Base-by-base conservation (phyloP, 2,797 vertebrate species). In the Knipowitschia caucasica region DNA sequence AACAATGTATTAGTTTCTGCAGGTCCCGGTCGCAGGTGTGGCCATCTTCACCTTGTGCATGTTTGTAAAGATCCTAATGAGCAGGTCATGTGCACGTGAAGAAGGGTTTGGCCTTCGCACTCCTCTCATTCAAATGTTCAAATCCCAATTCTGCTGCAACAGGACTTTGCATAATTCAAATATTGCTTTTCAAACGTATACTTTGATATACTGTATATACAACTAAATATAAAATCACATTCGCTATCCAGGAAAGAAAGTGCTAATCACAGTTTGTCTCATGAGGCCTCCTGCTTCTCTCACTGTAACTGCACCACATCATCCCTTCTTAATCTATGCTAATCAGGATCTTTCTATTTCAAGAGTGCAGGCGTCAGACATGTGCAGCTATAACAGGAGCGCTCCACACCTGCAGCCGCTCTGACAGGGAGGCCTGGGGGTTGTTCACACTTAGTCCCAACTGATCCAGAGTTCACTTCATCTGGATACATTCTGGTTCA, bases 41-140 rank as follows among this genome's bases (percentile, higher is more conserved):
- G n/a, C n/a, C n/a, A n/a, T n/a, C n/a, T n/a, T n/a, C n/a, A n/a
- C n/a, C n/a, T n/a, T n/a, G n/a, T n/a, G n/a, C n/a, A n/a, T n/a
- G n/a, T n/a, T n/a, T n/a, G n/a, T 56, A 59, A 67, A 50, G 50
- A 39, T 10, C 43, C 36, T 45, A 34, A 24, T 64, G 15, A 20
- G 47, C 35, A 75, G 0, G 11, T 6, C 53, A 14, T 12, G 40
- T 38, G 34, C 50, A 29, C n/a, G n/a, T 26, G 33, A 42, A 55
- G 7, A 29, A 52, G 51, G 49, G 39, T 6, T 26, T 34, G 59
- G 38, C 47, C 50, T 43, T 50, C 24, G 53, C 4, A 1, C 23
- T 38, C 26, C 57, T 29, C 5, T 44, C 20, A 25, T 15, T 5
- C 9, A 20, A 59, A 57, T 51, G 38, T 26, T 45, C 12, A 44